Evolutionary conservation across 2,797 vertebrate species (phyloP), one percentile per base, ranked within the genome.

Genomic region (Sciurus vulgaris): DNA sequence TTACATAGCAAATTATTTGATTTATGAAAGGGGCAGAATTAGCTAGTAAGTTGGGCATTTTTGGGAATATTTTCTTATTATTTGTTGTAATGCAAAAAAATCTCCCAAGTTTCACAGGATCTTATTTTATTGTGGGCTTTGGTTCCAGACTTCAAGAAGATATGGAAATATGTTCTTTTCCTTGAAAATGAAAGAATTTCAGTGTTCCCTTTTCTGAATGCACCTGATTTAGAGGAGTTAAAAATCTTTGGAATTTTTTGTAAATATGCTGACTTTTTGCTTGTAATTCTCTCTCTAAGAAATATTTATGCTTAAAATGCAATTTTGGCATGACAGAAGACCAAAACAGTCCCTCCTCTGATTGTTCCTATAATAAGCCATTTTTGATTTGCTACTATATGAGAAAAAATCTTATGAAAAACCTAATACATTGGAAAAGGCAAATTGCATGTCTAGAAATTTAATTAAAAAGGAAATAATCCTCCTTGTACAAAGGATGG

Each of bases 391-490:
- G 95, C 97, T 95, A 96, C 81, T 95, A 54, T 61, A 91, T 0
- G 49, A 96, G 96, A 95, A 41, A 97, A 98, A 97, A 98, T 90
- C 93, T 98, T 98, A 98, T 98, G 98, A 98, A 98, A 98, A 98
- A 94, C 95, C 96, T 96, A 97, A 97, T 98, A 97, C 95, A 95
- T 97, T 30, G 51, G 96, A 98, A 98, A 98, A 98, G 97, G 97
- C 97, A 98, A 98, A 98, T 97, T 98, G 96, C 97, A 97, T 97
- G 97, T 96, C 97, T 97, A 97, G 97, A 98, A 98, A 98, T 98
- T 98, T 98, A 98, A 98, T 98, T 98, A 98, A 97, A 98, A 98
- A 98, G 94, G 97, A 98, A 98, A 97, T 97, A 97, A 54, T 93
- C 95, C 91, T 98, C 94, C 94, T 94, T 91, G 89, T 97, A 96